phyloP scores from a whole-genome alignment of 2,113 vertebrate genomes.

The Labeo rohita region DNA sequence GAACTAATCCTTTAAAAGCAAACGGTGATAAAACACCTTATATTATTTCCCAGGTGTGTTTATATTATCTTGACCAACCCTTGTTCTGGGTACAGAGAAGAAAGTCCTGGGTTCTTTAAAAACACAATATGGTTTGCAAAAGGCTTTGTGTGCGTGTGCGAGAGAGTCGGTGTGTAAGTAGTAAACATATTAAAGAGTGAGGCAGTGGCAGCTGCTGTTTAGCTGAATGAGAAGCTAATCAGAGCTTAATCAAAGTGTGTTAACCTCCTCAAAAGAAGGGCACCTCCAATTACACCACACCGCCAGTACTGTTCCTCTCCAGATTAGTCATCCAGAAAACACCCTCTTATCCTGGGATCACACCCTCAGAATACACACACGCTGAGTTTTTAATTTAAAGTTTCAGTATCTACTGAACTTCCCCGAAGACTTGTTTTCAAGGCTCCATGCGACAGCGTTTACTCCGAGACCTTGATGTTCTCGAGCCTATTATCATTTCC shows the following conservation, averaged over 20 bases:
- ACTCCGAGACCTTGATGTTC: slow-evolving; percentile 7
- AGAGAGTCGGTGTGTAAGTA: slow-evolving; percentile 12
- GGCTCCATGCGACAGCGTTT: neutral
- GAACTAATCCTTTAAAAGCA: neutral
- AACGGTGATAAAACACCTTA: neutral
- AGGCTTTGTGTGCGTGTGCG: neutral
- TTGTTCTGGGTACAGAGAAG: neutral
- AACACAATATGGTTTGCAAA: neutral
- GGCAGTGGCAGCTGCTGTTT: slow-evolving; percentile 52
- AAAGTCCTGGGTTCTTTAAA: neutral
- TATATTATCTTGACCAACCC: neutral
- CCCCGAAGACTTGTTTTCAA: slow-evolving; percentile 12
- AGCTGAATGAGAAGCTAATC: slow-evolving; percentile 54
- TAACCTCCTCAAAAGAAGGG: slow-evolving; percentile 50
- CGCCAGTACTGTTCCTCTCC: slow-evolving; percentile 36
- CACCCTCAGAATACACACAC: slow-evolving; percentile 23
- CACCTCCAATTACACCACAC: slow-evolving; percentile 51
- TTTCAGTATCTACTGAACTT: slow-evolving; percentile 24
- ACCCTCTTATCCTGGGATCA: slow-evolving; percentile 18
- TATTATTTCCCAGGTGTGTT: neutral
- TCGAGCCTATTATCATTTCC: slow-evolving; percentile 7
- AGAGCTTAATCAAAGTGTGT: slow-evolving; percentile 54
- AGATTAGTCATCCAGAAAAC: slow-evolving; percentile 47
- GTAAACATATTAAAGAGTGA: slow-evolving; percentile 18
- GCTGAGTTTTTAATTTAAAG: slow-evolving; percentile 17